phyloP scores from a whole-genome alignment of 2,888 invertebrate species.

The Mamestra brassicae region DNA sequence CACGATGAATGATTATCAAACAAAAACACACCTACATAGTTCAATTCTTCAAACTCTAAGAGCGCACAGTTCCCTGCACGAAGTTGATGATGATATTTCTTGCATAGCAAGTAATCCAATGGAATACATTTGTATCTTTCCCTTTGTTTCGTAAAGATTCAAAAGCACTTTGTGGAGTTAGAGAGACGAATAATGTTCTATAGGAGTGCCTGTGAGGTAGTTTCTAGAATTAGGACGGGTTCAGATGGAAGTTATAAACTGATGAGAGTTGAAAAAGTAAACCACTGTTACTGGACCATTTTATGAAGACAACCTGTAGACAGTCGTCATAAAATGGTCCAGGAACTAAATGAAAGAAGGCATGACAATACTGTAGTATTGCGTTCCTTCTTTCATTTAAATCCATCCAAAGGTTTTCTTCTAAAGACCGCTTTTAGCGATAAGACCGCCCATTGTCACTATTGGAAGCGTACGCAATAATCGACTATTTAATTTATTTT shows the following conservation, averaged over 20 bases:
- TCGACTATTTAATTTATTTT: too few relatives aligned
- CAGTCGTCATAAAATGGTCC: too few relatives aligned
- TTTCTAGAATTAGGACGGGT: constrained; percentile 31
- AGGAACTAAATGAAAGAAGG: too few relatives aligned
- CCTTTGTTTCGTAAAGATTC: constrained; percentile 66
- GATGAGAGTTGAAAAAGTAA: background rate
- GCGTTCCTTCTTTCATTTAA: too few relatives aligned
- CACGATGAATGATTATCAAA: background rate
- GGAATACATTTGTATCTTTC: constrained; percentile 60
- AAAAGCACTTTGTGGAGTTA: constrained; percentile 63
- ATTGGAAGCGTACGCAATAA: too few relatives aligned
- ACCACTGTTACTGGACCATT: background rate
- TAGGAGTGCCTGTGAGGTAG: constrained; percentile 38
- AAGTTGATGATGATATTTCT: constrained; percentile 51
- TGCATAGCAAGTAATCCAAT: constrained; percentile 53
- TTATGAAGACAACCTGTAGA: too few relatives aligned
- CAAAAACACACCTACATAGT: background rate
- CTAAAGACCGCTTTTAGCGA: too few relatives aligned
- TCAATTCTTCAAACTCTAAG: constrained; percentile 14
- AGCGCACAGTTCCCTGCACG: background rate
- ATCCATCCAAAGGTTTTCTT: too few relatives aligned
- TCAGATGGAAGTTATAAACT: background rate
- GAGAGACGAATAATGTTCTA: constrained; percentile 59
- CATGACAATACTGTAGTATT: too few relatives aligned
- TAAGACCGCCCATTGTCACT: too few relatives aligned